Percentiles rank a stretch among this genome's conserved stretches.
These are phyloP conservation scores for Eulemur rufifrons DNA, from an alignment of 2,113 vertebrate species.

Conservation along the genomic window DNA sequence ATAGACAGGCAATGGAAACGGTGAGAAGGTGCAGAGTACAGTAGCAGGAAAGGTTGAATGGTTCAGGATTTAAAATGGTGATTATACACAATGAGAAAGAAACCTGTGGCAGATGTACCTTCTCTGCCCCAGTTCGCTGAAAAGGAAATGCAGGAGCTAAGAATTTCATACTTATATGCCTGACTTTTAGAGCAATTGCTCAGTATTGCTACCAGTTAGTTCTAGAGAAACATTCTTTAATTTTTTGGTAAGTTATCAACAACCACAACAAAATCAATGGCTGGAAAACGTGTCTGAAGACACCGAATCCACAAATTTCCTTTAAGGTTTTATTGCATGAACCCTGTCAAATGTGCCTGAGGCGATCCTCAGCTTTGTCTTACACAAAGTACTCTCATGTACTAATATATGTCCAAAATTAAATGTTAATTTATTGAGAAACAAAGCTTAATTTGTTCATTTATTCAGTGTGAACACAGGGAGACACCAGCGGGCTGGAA, in stretches of 20 bases:
- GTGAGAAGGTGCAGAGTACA: background rate
- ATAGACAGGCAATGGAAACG: background rate
- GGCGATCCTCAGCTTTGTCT: background rate
- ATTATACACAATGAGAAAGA: background rate
- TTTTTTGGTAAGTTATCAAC: background rate
- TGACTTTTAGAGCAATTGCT: background rate
- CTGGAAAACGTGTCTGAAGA: background rate
- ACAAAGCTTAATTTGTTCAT: background rate
- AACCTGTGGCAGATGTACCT: background rate
- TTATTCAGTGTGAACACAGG: background rate
- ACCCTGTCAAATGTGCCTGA: background rate
- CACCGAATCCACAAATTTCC: background rate
- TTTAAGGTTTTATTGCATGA: background rate
- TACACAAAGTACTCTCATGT: background rate
- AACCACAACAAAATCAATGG: background rate
- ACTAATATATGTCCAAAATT: background rate
- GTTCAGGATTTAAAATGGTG: background rate
- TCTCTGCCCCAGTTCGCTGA: background rate
- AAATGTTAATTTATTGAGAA: background rate
- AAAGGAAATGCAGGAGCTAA: background rate
- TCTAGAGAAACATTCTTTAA: background rate
- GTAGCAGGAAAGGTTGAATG: background rate
- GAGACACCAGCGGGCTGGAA: background rate
- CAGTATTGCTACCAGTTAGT: background rate
- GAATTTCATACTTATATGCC: background rate